Conservation (phyloP, 2,888 invertebrate genomes). For the Ceraclea dissimilis region DNA sequence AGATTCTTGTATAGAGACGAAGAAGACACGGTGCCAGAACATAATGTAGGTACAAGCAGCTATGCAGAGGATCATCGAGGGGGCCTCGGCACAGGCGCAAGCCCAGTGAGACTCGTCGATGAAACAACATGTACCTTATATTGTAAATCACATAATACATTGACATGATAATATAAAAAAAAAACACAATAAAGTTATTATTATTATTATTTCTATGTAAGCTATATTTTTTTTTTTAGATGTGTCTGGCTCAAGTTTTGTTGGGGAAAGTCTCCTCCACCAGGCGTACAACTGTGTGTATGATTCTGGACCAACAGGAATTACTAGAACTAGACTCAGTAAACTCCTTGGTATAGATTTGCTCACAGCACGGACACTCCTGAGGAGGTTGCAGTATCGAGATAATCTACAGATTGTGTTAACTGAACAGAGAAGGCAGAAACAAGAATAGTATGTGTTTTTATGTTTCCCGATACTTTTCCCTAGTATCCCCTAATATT, state of each 20-base stretch:
- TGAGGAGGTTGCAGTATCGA: conserved; percentile 11
- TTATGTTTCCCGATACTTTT: neutral
- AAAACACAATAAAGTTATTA: too few relatives aligned
- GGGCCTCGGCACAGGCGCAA: too few relatives aligned
- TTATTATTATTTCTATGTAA: too few relatives aligned
- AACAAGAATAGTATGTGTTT: neutral
- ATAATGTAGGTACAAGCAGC: too few relatives aligned
- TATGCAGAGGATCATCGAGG: too few relatives aligned
- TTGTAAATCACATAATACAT: too few relatives aligned
- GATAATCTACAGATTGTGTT: conserved; percentile 19
- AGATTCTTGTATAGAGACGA: too few relatives aligned
- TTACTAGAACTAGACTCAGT: conserved; percentile 40
- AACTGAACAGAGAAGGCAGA: neutral
- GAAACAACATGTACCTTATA: too few relatives aligned
- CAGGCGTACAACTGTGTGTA: conserved; percentile 48
- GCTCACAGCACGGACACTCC: conserved; percentile 36
- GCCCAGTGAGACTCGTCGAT: too few relatives aligned
- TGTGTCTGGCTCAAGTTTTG: conserved; percentile 2
- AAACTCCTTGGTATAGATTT: conserved; percentile 37
- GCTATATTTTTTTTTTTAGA: neutral
- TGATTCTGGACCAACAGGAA: conserved; percentile 43
- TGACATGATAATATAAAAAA: too few relatives aligned
- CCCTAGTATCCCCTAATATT: too few relatives aligned
- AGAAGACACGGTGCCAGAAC: too few relatives aligned
- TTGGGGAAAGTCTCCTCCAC: conserved; percentile 37